Evolutionary conservation across 2,113 vertebrate species (phyloP).

Genomic region (Heterotis niloticus): DNA sequence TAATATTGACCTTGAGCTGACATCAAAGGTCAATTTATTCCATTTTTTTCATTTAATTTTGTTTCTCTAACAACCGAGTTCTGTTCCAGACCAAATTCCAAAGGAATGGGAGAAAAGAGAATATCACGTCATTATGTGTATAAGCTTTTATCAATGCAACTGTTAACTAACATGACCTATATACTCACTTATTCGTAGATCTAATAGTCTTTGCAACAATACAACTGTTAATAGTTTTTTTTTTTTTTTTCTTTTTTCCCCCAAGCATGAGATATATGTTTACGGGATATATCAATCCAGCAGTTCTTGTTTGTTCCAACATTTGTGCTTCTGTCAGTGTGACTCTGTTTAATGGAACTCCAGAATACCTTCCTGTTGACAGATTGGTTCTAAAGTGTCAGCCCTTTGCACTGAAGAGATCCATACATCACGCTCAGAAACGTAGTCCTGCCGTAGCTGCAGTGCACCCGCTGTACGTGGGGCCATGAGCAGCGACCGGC

Average conservation of each 20-base stretch:
- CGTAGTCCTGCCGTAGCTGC: no score
- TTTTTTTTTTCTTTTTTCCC: slow-evolving; percentile 4
- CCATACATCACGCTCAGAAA: neutral
- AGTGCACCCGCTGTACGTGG: no score
- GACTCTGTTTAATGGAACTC: slow-evolving; percentile 18
- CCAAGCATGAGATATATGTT: slow-evolving; percentile 19
- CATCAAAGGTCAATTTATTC: slow-evolving; percentile 1
- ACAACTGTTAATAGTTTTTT: slow-evolving; percentile 13
- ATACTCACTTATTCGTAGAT: slow-evolving; percentile 9
- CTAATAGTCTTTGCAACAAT: slow-evolving; percentile 4
- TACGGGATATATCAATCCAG: slow-evolving; percentile 23
- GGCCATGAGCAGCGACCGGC: neutral
- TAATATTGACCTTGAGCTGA: slow-evolving; percentile 13
- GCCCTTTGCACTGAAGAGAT: neutral
- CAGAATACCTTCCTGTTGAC: neutral
- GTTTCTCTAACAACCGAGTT: neutral
- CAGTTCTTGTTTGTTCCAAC: slow-evolving; percentile 18
- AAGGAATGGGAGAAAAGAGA: slow-evolving; percentile 18
- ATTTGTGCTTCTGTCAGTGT: slow-evolving; percentile 6
- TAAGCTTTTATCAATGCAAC: slow-evolving; percentile 23
- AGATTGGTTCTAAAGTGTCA: neutral
- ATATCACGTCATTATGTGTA: slow-evolving; percentile 21
- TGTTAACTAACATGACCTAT: slow-evolving; percentile 4
- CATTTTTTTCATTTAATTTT: slow-evolving; percentile 19
- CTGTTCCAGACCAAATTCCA: slow-evolving; percentile 4